Base-by-base conservation (phyloP, 2,888 invertebrate species). In the Sesia apiformis region DNA sequence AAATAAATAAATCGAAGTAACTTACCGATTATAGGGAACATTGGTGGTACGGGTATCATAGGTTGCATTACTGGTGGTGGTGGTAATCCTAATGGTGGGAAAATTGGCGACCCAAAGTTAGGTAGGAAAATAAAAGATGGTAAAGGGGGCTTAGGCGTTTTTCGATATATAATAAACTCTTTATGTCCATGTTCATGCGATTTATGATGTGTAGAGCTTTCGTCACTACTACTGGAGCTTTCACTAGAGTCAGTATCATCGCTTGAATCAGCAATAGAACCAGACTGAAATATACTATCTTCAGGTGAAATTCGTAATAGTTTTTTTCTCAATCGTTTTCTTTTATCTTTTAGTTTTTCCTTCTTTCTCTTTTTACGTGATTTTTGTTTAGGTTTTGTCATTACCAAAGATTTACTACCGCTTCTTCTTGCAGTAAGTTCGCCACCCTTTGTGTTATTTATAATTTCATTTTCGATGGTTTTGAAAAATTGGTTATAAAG, bases 401-500 rank as follows among this genome's bases (percentile, higher is more conserved):
- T 57, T 0, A 59, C 50, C 43, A 3, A 3, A 59, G 49, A 4
- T 4, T 43, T 52, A 40, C 56, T 60, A n/a, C 69, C 77, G 55
- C 70, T 78, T 60, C 85, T 70, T 63, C 86, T 72, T 3, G 77
- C 78, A n/a, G 65, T 54, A n/a, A 52, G 52, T 51, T 67, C 62
- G 38, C 70, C 59, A 46, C 65, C 67, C 4, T 67, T 69, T 6
- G 86, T 81, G 46, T 79, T 79, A 55, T 83, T 86, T 3, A 87
- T 78, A 3, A 86, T 81, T 74, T 85, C 84, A 51, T 72, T 82
- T 61, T 89, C 88, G 51, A 89, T 79, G 23, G 86, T 81, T 75
- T 86, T 85, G 57, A 85, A 87, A 57, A 89, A 89, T 58, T 88
- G 86, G 58, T 85, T 85, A 58, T 87, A 88, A 5, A 89, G 70